phyloP scores from a whole-genome alignment of 2,113 vertebrate genomes.

The Onychostruthus taczanowskii region DNA sequence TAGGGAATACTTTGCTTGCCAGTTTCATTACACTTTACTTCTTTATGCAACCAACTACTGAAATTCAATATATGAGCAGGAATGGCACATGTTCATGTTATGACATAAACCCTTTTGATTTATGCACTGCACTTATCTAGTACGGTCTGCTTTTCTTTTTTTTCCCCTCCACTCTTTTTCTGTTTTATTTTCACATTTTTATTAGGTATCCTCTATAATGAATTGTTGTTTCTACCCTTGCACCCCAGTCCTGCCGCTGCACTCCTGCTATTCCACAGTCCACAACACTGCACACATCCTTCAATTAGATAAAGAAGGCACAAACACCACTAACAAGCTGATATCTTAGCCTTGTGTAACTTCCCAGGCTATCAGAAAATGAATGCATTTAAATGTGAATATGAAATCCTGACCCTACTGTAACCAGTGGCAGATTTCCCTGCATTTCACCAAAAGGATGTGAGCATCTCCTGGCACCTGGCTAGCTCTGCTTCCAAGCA shows the following conservation, averaged over 20 bases:
- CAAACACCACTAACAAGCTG: conserved; percentile 6
- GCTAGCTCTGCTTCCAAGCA: background rate
- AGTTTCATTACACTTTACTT: conserved; percentile 79
- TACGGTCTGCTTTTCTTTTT: background rate
- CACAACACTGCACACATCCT: background rate
- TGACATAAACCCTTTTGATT: conserved; percentile 78
- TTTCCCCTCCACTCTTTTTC: background rate
- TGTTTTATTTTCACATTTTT: conserved; percentile 47
- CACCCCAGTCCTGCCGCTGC: background rate
- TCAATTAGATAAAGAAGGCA: background rate
- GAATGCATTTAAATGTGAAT: background rate
- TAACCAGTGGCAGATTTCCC: background rate
- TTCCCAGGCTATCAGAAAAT: background rate
- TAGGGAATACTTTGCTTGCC: conserved; percentile 77
- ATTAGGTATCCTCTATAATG: conserved; percentile 23
- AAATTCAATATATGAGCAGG: conserved; percentile 77
- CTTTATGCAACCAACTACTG: conserved; percentile 79
- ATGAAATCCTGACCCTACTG: background rate
- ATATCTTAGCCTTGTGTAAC: background rate
- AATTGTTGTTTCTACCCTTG: background rate
- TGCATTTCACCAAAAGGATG: background rate
- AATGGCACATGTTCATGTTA: conserved; percentile 72
- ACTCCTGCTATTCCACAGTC: background rate
- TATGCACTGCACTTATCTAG: conserved; percentile 66
- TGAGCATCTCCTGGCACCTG: background rate